Base-by-base conservation (phyloP, 2,113 vertebrate species). In the Elaphurus davidianus region DNA sequence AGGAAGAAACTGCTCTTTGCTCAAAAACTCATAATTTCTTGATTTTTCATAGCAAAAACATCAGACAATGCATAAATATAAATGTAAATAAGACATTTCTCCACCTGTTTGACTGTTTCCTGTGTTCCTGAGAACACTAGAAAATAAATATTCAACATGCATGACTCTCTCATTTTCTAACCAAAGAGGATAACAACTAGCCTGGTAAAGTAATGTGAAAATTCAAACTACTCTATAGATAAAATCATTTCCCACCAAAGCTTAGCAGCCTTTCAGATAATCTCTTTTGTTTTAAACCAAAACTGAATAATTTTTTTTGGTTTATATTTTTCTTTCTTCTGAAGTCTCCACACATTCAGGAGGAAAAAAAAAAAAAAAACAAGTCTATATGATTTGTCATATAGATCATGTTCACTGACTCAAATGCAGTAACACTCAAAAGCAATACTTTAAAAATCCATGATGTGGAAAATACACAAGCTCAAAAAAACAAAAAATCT, bases 201-300 rank as follows among this genome's bases (percentile, higher is more conserved):
- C 21, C 40, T 81, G 36, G 36, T 14, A 90, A 13, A 92, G 52
- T 45, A 67, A 92, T 60, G 76, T 87, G 54, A 86, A 82, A 90
- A 87, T 57, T 54, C 54, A 94, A 87, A 92, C 59, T 84, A 95
- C 7, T 95, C 76, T 82, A 76, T 33, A 47, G 85, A 59, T 79
- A 76, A 91, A 83, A 81, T 85, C 50, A 74, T 84, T 90, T 96
- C 59, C 59, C 64, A 43, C 57, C 27, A 90, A 92, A 96, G 30
- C 30, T 74, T 86, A 54, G 19, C 45, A 54, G 87, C 84, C 43
- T 54, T 76, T 21, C 16, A 64, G 52, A 33, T 27, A 93, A 19
- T 15, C 50, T 85, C 47, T 60, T 94, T 87, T 96, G 90, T 59
- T 96, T 59, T 87, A 93, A 94, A 71, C 10, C 36, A 50, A 97